Conservation (phyloP, 2,888 invertebrate genomes). For the Oeneis ivallda region DNA sequence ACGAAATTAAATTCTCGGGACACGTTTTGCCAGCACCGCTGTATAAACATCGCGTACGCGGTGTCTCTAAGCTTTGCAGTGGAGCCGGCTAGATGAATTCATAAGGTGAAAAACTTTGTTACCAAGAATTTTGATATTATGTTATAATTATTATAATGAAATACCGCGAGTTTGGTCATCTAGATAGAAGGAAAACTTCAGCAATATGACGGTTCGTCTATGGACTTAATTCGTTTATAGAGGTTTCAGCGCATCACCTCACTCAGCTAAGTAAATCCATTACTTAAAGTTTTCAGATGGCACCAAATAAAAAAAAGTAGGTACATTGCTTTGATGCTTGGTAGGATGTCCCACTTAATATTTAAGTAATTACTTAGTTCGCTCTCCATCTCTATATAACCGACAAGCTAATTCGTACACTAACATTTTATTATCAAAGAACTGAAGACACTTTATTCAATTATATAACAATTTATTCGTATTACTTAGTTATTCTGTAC, state of each 20-base stretch:
- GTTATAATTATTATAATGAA: background rate
- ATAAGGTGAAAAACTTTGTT: constrained; percentile 19
- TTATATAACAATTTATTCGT: no score
- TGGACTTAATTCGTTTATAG: no score
- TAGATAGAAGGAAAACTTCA: background rate
- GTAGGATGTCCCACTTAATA: no score
- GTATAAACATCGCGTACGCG: constrained; percentile 41
- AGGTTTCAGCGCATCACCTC: no score
- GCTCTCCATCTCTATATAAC: no score
- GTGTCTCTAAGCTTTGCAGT: constrained; percentile 22
- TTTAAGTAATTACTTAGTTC: no score
- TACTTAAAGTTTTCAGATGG: no score
- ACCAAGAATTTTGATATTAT: constrained; percentile 12
- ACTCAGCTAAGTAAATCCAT: no score
- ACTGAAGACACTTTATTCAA: no score
- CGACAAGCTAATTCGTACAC: no score
- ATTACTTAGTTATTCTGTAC: no score
- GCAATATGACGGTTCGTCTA: background rate
- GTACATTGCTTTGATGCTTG: background rate
- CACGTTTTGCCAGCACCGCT: constrained; percentile 42
- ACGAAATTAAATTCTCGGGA: constrained; percentile 44
- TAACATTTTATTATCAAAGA: no score
- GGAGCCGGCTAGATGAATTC: constrained; percentile 18
- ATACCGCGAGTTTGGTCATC: background rate
- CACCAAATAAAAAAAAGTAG: background rate